Evolutionary conservation across 1,140 invertebrate species (phyloP).

Genomic region (Calliphora vicina): DNA sequence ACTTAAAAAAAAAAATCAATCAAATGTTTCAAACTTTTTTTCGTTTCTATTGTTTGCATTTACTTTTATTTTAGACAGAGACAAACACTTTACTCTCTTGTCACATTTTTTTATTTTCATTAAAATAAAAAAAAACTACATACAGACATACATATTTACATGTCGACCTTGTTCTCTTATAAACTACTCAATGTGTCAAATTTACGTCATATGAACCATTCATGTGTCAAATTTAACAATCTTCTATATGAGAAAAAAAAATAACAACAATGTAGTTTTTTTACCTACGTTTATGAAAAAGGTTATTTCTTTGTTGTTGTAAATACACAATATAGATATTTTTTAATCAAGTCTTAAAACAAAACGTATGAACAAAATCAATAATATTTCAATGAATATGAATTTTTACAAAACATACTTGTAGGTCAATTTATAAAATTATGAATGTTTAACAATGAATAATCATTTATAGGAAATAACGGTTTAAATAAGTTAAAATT

Average conservation of each 20-base stretch:
- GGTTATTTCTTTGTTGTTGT: neutral
- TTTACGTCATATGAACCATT: constrained; percentile 25
- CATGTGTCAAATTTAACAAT: constrained; percentile 6
- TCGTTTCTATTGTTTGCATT: neutral
- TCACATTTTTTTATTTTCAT: neutral
- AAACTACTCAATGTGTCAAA: constrained; percentile 26
- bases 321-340: no score
- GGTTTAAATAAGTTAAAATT: no score
- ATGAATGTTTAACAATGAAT: no score
- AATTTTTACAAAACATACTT: neutral
- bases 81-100: neutral
- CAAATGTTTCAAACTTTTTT: neutral
- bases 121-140: neutral
- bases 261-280: neutral
- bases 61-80: neutral
- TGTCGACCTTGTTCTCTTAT: constrained; percentile 1
- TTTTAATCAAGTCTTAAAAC: neutral
- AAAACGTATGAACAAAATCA: neutral
- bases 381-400: neutral
- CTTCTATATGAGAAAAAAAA: neutral
- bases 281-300: no score
- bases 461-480: no score
- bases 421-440: no score
- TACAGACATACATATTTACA: no score
- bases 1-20: neutral